Base-by-base conservation (phyloP, 2,888 invertebrate genomes). In the Torymus auratus region DNA sequence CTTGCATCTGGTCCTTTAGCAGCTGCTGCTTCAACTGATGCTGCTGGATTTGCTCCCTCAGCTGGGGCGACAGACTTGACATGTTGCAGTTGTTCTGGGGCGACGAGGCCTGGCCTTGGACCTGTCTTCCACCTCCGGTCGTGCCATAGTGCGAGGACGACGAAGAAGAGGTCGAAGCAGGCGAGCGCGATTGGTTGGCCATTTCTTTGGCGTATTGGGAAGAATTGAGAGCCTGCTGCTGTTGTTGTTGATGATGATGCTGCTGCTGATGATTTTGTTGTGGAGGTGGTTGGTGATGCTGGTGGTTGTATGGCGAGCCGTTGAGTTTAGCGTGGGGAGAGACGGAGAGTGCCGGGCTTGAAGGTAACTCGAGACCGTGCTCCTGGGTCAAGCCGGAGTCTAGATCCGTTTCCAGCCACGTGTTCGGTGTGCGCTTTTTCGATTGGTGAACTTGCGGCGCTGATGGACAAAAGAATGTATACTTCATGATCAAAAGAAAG, bases 331-430 rank as follows among this genome's bases (percentile, higher is more conserved):
- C 81, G 41, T 85, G 85, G 0, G 88, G 86, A 11, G 89, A 87
- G 20, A 84, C 85, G 1, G 86, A 87, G 12, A 82, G 56, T 7
- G 86, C 85, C 2, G 88, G 87, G 64, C 88, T 88, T 60, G 88
- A 85, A 7, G 89, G 86, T 69, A 92, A 91, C 53, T 90, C 93
- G 53, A 94, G 91, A 2, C 94, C 95, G 85, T 94, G 95, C 88
- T 97, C 96, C 72, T 94, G 92, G 0, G 95, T 95, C 80, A 94
- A 93, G 88, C 96, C 95, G 0, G 96, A 95, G 89, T 98, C 98
- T 50, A 98, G 91, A 91, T 98, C 98, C 0, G 98, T 98, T 91
- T 98, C 97, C 76, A 96, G 93, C 96, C 98, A 97, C 0, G 94
- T 94, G 2, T 95, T 94, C 67, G 93, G 94, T 17, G 94, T 93